Base-by-base conservation (phyloP, 2,797 vertebrate genomes). In the Acanthurus tractus region DNA sequence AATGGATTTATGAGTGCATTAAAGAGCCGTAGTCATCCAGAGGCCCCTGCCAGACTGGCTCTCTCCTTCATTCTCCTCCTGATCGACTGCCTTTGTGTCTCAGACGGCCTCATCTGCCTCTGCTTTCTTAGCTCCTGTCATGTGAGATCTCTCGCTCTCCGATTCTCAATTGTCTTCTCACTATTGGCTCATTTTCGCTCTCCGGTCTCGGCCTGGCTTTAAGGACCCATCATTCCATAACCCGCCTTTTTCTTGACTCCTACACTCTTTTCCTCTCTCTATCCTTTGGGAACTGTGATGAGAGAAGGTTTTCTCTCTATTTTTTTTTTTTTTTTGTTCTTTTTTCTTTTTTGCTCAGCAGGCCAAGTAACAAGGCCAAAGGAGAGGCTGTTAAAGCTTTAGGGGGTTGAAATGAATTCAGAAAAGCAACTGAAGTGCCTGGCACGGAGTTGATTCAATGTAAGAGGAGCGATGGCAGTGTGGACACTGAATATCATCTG, bases 1-100 rank as follows among this genome's bases (percentile, higher is more conserved):
- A 95, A 95, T 95, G 93, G 96, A 94, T 96, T 96, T 96, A 94
- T 92, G 89, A 96, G 93, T 88, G 86, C 93, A 96, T 92, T 94
- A 93, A 94, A 95, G 92, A 89, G 91, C 88, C 57, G 89, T 93
- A 90, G 93, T 87, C 93, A 85, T 90, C 88, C 85, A 86, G 82
- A 80, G 82, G 87, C 79, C 91, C 84, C 92, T 92, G 94, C 93
- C 95, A 95, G 94, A 84, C 88, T 85, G 88, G 88, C 94, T 92
- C 90, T 62, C 65, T 86, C 73, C 89, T 72, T 83, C 85, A 76
- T 89, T 83, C 81, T 89, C 69, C 83, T 76, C 69, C 75, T 87
- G 73, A 86, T 85, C 74, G 80, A 82, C 86, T 87, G 67, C 75
- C 79, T 92, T 84, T 86, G 89, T 88, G 78, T 90, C 79, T 92